Conservation (phyloP, 2,888 invertebrate species). For the Helicoverpa assulta region DNA sequence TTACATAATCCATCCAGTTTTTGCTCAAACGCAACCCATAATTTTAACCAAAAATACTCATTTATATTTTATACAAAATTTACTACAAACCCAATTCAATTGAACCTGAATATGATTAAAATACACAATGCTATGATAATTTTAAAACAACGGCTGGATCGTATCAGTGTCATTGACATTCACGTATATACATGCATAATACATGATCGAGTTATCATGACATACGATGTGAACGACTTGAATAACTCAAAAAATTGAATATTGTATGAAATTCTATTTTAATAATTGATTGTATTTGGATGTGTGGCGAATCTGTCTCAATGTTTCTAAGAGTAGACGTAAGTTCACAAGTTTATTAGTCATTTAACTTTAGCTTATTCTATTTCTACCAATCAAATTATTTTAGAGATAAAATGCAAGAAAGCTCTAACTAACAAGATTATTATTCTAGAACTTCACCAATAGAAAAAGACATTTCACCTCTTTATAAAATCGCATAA, state of each 20-base stretch:
- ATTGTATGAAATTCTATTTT: slow-evolving; percentile 14
- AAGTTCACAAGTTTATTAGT: too few relatives aligned
- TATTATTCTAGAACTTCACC: background rate
- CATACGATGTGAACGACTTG: slow-evolving; percentile 13
- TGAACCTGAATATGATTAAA: slow-evolving; percentile 55
- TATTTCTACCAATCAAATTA: too few relatives aligned
- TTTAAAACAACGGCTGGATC: slow-evolving; percentile 47
- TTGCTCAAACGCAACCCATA: too few relatives aligned
- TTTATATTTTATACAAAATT: background rate
- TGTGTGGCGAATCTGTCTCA: background rate
- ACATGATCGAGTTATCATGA: slow-evolving; percentile 52
- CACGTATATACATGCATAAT: slow-evolving; percentile 42
- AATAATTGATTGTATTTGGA: slow-evolving; percentile 29
- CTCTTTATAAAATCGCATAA: background rate
- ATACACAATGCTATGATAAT: slow-evolving; percentile 58
- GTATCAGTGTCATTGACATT: slow-evolving; percentile 62
- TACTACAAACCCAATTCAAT: slow-evolving; percentile 37
- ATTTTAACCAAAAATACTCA: background rate
- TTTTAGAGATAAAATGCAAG: too few relatives aligned
- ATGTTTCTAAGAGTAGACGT: background rate
- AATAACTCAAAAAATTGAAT: slow-evolving; percentile 27
- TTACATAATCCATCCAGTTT: too few relatives aligned
- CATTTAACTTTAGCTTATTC: too few relatives aligned
- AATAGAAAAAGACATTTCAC: background rate
- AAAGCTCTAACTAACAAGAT: too few relatives aligned